A percentile compares a stretch with the other conserved stretches of the same genome.
phyloP scores from a whole-genome alignment of 2,797 vertebrate genomes.

The Xyrichtys novacula region DNA sequence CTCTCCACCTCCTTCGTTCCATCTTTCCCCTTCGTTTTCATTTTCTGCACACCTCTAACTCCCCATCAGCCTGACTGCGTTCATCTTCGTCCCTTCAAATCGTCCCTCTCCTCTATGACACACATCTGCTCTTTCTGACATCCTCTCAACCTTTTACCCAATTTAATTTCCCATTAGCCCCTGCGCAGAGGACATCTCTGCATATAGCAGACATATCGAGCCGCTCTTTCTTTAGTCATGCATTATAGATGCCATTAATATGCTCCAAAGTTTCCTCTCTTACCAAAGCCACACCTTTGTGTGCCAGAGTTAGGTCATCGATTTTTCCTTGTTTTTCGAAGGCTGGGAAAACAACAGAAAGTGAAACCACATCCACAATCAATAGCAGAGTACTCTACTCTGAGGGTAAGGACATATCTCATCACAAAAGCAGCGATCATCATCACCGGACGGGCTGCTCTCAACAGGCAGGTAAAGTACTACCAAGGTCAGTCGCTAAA shows the following conservation, averaged over 20 bases:
- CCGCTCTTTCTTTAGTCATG: neutral
- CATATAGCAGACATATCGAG: constrained; percentile 3
- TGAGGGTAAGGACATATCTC: constrained; percentile 56
- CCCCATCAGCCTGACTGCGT: constrained; percentile 24
- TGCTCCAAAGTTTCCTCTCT: constrained; percentile 24
- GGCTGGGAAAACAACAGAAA: constrained; percentile 59
- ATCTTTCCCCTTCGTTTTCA: constrained; percentile 39
- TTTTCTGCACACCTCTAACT: constrained; percentile 46
- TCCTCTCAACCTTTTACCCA: constrained; percentile 11
- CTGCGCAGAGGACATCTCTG: constrained; percentile 4
- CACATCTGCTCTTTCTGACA: constrained; percentile 1
- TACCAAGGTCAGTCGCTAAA: constrained; percentile 70
- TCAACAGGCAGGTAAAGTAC: constrained; percentile 45
- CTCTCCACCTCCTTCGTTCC: constrained; percentile 44
- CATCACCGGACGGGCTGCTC: constrained; percentile 38
- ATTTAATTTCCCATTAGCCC: constrained; percentile 2
- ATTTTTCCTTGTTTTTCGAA: constrained; percentile 64
- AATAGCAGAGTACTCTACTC: constrained; percentile 65
- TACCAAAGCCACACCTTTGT: constrained; percentile 28
- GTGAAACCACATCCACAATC: constrained; percentile 74
- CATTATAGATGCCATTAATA: constrained; percentile 15
- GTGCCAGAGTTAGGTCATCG: constrained; percentile 51
- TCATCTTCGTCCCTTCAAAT: neutral
- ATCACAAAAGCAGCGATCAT: constrained; percentile 37
- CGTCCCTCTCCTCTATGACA: neutral